These are phyloP conservation scores for Crossoptilon crossoptilon DNA, from an alignment of 2,797 vertebrate genomes.

Conservation along the genomic window DNA sequence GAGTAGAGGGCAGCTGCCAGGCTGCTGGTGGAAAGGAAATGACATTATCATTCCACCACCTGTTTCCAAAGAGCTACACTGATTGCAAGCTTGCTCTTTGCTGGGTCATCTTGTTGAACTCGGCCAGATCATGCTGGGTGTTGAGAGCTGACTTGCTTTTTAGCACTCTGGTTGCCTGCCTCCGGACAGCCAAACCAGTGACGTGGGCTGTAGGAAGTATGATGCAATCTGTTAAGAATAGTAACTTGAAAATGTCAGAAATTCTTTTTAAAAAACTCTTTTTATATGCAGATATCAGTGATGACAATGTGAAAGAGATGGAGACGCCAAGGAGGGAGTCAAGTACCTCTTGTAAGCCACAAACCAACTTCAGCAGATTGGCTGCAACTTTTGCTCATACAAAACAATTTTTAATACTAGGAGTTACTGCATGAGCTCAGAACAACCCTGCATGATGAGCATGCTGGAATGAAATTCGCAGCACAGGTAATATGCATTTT, in stretches of 20 bases:
- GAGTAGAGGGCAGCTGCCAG: constrained; percentile 36
- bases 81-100: neutral
- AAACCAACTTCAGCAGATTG: neutral
- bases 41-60: constrained; percentile 31
- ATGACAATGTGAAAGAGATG: neutral
- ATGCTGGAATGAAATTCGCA: neutral
- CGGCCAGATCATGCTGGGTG: constrained; percentile 25
- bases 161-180: neutral
- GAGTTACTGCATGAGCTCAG: neutral
- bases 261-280: neutral
- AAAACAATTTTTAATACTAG: neutral
- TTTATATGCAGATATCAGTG: neutral
- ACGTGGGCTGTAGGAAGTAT: neutral
- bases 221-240: constrained; percentile 38
- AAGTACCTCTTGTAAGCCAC: neutral
- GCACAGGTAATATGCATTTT: neutral
- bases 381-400: neutral
- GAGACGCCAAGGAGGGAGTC: neutral
- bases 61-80: constrained; percentile 9
- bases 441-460: neutral
- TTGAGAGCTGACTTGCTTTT: constrained; percentile 44
- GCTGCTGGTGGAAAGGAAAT: constrained; percentile 61
- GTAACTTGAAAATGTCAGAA: constrained; percentile 32
- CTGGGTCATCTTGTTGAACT: constrained; percentile 51
- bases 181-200: neutral